Evolutionary conservation across 53 echinoderm and acorn worm genomes (phyloP).

Genomic region (Holothuria scabra): DNA sequence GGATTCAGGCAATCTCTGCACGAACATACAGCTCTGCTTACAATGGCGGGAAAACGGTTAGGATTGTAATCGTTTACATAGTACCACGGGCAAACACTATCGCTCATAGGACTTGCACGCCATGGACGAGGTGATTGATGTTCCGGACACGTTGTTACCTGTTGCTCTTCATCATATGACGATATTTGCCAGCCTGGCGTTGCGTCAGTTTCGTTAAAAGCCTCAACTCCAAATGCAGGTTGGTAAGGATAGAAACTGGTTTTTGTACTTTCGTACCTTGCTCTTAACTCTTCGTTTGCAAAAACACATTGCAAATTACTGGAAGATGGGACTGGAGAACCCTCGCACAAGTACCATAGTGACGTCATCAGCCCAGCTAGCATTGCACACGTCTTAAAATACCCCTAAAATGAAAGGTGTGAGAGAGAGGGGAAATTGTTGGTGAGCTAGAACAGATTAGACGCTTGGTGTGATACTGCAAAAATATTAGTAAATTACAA

Average conservation of each 20-base stretch:
- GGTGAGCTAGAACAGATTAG: too few relatives aligned
- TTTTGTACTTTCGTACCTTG: slow-evolving; percentile 5
- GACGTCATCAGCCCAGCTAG: neutral
- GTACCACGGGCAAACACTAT: slow-evolving; percentile 35
- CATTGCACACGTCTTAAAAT: too few relatives aligned
- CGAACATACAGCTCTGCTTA: slow-evolving; percentile 4
- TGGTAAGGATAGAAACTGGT: slow-evolving; percentile 15
- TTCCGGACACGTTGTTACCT: neutral
- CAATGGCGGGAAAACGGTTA: slow-evolving; percentile 8
- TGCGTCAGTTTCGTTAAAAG: neutral
- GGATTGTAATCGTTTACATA: slow-evolving; percentile 3
- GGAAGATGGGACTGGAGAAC: neutral
- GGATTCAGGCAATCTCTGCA: slow-evolving; percentile 24
- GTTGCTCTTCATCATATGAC: neutral
- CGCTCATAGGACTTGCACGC: neutral
- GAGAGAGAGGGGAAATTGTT: too few relatives aligned
- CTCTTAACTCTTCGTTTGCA: neutral
- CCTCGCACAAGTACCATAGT: neutral
- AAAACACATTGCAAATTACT: neutral
- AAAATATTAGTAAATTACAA: too few relatives aligned
- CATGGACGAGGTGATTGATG: neutral
- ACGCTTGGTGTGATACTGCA: too few relatives aligned
- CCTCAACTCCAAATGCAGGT: slow-evolving; percentile 19
- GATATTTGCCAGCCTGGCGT: neutral
- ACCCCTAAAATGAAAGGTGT: too few relatives aligned